Base-by-base conservation (phyloP, 2,797 vertebrate species). In the Numenius phaeopus region DNA sequence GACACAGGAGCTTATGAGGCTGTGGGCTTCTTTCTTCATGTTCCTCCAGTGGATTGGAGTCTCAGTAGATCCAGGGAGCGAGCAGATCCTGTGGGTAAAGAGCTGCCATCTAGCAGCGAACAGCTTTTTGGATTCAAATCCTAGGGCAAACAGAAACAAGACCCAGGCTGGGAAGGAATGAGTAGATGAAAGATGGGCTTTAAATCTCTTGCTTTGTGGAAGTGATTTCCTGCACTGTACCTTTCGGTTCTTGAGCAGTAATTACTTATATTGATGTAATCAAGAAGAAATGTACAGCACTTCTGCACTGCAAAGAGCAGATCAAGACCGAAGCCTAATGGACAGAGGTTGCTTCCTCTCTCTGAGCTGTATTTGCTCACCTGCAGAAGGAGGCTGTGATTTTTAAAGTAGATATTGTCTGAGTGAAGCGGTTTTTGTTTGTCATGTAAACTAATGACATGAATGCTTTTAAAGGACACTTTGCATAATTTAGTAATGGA, bases 311-410 rank as follows among this genome's bases (percentile, higher is more conserved):
- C 24, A 20, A 62, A 73, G 42, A 73, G 59, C 59, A 42, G 78
- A 9, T 26, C 30, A 30, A 39, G 46, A 20, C n/a, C 17, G 32
- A 78, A 82, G 30, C 5, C 6, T 44, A 1, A n/a, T 0, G 2
- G 46, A 7, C 26, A 34, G 58, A 61, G 50, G 24, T 80, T 76
- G 10, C 23, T 72, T 14, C 22, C 10, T 67, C 2, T 9, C n/a
- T 44, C 10, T 84, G 46, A 67, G 70, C 27, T 55, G 26, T 12
- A 15, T 81, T 72, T 76, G 42, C 47, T 87, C 27, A 64, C n/a
- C 55, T 72, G 71, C 17, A 42, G 58, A 17, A 73, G 14, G 12
- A 73, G 39, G 32, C 24, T 70, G 34, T 32, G 34, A 32, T 66
- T 73, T 78, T 75, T 61, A 30, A 75, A 90, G 67, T 6, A 9